Percentiles rank a stretch among this genome's conserved stretches.
These are phyloP conservation scores for Paratilapia polleni DNA, from an alignment of 2,113 vertebrate genomes.

Conservation along the genomic window DNA sequence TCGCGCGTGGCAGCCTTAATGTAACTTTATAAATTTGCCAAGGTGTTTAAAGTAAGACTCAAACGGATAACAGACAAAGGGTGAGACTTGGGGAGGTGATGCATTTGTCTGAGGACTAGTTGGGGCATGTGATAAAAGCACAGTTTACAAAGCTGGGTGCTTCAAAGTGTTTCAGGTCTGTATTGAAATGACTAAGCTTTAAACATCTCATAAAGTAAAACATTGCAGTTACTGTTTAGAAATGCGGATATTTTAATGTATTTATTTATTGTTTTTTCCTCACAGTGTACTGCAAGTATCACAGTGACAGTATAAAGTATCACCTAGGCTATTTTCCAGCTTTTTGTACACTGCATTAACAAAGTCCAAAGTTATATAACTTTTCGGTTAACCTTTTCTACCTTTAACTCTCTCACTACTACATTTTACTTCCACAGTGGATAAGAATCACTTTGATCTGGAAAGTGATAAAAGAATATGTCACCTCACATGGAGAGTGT, in stretches of 20 bases:
- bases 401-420: background rate
- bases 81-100: constrained; percentile 37
- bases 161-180: constrained; percentile 33
- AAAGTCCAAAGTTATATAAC: background rate
- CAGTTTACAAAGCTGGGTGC: constrained; percentile 8
- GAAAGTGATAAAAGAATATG: background rate
- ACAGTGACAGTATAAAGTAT: background rate
- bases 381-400: background rate
- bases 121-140: constrained; percentile 57
- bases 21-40: background rate
- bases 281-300: background rate
- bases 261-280: background rate
- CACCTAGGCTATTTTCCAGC: background rate
- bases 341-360: background rate
- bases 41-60: background rate
- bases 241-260: background rate
- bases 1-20: background rate
- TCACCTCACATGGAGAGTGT: background rate
- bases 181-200: background rate
- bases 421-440: background rate
- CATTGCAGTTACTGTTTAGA: background rate
- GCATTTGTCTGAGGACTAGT: constrained; percentile 47
- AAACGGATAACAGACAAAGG: constrained; percentile 12
- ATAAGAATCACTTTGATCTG: background rate
- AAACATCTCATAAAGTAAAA: background rate